Percentiles rank a stretch among this genome's conserved stretches.
Evolutionary conservation across 2,888 invertebrate species (phyloP).

Genomic region (Drosophila mayaguana): DNA sequence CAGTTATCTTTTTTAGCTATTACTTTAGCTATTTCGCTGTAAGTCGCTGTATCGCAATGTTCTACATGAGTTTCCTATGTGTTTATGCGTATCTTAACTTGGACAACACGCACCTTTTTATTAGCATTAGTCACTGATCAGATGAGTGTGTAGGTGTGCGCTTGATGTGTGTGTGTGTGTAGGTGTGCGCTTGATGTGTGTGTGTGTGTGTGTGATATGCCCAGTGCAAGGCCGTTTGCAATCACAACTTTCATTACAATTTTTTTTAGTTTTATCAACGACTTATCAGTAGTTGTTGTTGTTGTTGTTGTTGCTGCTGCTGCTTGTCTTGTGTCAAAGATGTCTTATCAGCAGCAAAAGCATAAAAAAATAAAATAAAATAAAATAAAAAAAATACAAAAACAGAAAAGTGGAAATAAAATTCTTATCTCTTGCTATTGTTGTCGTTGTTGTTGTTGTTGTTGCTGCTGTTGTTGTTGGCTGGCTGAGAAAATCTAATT

Average conservation of each 20-base stretch:
- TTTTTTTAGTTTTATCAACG: conserved; percentile 33
- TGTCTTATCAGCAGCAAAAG: conserved; percentile 60
- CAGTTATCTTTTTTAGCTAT: conserved; percentile 19
- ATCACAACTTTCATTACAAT: conserved; percentile 63
- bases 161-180: conserved; percentile 10
- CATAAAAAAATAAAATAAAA: conserved; percentile 4
- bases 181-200: neutral
- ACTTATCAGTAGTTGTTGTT: conserved; percentile 52
- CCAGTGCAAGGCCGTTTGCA: conserved; percentile 67
- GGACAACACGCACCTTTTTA: conserved; percentile 16
- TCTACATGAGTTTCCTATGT: conserved; percentile 26
- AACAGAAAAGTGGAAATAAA: conserved; percentile 12
- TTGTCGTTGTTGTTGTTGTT: conserved; percentile 3
- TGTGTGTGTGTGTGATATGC: conserved; percentile 17
- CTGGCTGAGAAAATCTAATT: conserved; percentile 64
- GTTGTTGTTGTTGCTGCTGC: conserved; percentile 12
- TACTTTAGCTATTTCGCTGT: conserved; percentile 10
- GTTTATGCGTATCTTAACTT: conserved; percentile 39
- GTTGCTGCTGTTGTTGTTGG: conserved; percentile 15
- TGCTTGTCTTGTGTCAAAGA: conserved; percentile 59
- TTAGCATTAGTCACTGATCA: conserved; percentile 40
- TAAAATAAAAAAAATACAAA: neutral
- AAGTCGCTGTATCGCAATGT: conserved; percentile 19
- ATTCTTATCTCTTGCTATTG: conserved; percentile 51
- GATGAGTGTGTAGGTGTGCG: conserved; percentile 33